Evolutionary conservation across 2,888 invertebrate species (phyloP).

Genomic region (Rosalia funebris): DNA sequence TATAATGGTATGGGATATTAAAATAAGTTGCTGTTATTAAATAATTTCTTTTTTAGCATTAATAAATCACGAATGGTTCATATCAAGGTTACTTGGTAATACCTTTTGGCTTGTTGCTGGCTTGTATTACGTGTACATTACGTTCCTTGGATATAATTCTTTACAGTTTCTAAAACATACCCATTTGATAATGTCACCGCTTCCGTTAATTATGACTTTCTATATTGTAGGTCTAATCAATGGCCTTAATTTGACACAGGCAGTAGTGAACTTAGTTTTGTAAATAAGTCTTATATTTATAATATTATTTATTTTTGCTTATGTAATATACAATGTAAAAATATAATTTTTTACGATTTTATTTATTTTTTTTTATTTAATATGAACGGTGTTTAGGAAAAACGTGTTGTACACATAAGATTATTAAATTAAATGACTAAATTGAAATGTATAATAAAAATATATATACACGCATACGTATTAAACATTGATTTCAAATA

Average conservation of each 20-base stretch:
- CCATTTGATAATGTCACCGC: constrained; percentile 83
- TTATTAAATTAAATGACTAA: background rate
- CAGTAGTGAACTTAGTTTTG: constrained; percentile 83
- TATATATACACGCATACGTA: background rate
- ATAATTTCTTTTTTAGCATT: constrained; percentile 69
- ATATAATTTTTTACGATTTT: constrained; percentile 15
- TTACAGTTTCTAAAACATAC: constrained; percentile 88
- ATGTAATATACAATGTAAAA: constrained; percentile 18
- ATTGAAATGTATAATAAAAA: background rate
- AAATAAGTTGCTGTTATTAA: constrained; percentile 2
- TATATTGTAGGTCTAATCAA: constrained; percentile 82
- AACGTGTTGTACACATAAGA: background rate
- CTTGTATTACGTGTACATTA: constrained; percentile 94
- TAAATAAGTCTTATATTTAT: constrained; percentile 55
- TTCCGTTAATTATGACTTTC: constrained; percentile 79
- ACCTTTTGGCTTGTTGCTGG: constrained; percentile 92
- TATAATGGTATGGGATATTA: constrained; percentile 75
- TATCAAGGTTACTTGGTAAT: constrained; percentile 88
- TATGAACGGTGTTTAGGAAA: background rate
- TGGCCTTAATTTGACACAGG: constrained; percentile 85
- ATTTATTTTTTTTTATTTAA: background rate
- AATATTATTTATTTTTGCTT: constrained; percentile 18
- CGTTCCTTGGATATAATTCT: constrained; percentile 95
- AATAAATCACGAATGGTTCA: constrained; percentile 79
- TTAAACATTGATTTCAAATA: background rate